A percentile compares a stretch with the other conserved stretches of the same genome.
These are phyloP conservation scores for Gymnocypris eckloni DNA, from an alignment of 2,797 vertebrate species.

Conservation along the genomic window DNA sequence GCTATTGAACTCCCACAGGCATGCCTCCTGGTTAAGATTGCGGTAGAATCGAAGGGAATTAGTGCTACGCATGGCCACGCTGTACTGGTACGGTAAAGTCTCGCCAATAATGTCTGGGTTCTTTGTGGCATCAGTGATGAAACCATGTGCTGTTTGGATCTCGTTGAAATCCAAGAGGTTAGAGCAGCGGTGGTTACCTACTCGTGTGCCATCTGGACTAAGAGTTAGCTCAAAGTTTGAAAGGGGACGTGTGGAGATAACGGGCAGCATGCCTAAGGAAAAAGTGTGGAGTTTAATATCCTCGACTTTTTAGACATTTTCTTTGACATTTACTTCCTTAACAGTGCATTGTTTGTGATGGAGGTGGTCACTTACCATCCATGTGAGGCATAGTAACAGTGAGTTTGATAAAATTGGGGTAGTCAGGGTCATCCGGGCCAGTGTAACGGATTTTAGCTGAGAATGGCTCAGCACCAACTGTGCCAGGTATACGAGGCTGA, in stretches of 20 bases:
- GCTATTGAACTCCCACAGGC: conserved; percentile 87
- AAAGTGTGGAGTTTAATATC: conserved; percentile 4
- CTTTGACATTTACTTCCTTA: neutral
- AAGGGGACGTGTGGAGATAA: conserved; percentile 83
- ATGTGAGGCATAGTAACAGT: conserved; percentile 87
- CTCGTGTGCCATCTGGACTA: conserved; percentile 83
- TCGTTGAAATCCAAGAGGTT: conserved; percentile 88
- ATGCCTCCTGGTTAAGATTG: conserved; percentile 87
- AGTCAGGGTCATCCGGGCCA: conserved; percentile 83
- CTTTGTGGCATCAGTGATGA: conserved; percentile 84
- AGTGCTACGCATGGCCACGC: conserved; percentile 74
- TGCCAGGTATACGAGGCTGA: conserved; percentile 80
- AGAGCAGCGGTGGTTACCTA: conserved; percentile 88
- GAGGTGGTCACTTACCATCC: conserved; percentile 75
- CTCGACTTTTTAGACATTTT: neutral
- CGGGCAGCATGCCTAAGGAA: conserved; percentile 83
- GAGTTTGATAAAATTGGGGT: conserved; percentile 84
- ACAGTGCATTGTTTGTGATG: neutral
- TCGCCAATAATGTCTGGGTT: conserved; percentile 85
- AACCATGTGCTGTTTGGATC: conserved; percentile 84
- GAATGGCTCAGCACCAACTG: conserved; percentile 86
- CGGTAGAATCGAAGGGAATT: conserved; percentile 85
- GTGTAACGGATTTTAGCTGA: conserved; percentile 86
- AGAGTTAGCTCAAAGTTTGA: conserved; percentile 88
- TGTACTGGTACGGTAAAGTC: conserved; percentile 85